Evolutionary conservation across 2,888 invertebrate species (phyloP).

Genomic region (Plebejus melissa): DNA sequence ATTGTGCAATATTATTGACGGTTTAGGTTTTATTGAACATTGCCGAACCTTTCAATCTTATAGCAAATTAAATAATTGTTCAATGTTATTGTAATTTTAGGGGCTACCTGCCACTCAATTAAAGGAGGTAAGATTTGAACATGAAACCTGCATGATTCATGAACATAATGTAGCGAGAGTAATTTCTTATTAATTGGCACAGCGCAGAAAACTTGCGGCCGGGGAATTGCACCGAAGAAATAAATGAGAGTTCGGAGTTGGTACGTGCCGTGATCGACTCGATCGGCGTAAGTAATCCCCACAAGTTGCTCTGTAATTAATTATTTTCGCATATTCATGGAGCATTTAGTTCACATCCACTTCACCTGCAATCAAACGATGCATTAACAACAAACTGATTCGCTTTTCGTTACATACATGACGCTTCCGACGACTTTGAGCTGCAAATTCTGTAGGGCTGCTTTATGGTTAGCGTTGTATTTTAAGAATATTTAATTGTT

Average conservation of each 20-base stretch:
- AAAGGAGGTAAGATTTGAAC: too few relatives aligned
- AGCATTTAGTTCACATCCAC: background rate
- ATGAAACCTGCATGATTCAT: slow-evolving; percentile 33
- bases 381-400: background rate
- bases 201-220: slow-evolving; percentile 63
- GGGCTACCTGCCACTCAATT: too few relatives aligned
- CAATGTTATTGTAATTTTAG: too few relatives aligned
- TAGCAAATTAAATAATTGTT: too few relatives aligned
- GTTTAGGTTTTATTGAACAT: too few relatives aligned
- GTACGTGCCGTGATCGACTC: slow-evolving; percentile 67
- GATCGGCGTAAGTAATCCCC: slow-evolving; percentile 58
- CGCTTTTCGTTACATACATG: background rate
- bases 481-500: too few relatives aligned
- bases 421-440: background rate
- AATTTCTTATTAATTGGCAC: slow-evolving; percentile 72
- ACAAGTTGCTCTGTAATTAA: background rate
- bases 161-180: slow-evolving; percentile 62
- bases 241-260: slow-evolving; percentile 76
- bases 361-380: background rate
- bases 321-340: background rate
- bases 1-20: too few relatives aligned
- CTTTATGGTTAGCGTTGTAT: background rate
- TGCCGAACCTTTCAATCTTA: too few relatives aligned
- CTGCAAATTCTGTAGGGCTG: background rate
- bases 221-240: slow-evolving; percentile 69